Conservation (phyloP, 92 coral and sea anemone species). For the Diadumene lineata region DNA sequence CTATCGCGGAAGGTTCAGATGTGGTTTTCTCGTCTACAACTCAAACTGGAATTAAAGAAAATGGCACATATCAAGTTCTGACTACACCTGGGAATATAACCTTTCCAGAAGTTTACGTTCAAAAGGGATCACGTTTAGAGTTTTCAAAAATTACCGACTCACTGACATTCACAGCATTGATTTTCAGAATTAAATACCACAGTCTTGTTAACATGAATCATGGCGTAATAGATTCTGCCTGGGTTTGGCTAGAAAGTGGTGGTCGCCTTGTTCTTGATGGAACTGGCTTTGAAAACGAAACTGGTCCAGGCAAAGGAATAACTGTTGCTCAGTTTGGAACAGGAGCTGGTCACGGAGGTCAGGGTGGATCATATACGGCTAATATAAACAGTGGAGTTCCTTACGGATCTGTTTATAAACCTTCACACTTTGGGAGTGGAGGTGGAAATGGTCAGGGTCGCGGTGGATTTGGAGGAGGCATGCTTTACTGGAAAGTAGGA, state of each 20-base stretch:
- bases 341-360: conserved; percentile 74
- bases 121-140: conserved; percentile 51
- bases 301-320: conserved; percentile 57
- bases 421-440: conserved; percentile 59
- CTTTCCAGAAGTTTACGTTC: conserved; percentile 54
- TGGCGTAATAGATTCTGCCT: conserved; percentile 65
- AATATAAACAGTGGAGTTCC: conserved; percentile 33
- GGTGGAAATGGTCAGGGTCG: conserved; percentile 66
- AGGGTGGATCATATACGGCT: conserved; percentile 43
- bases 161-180: conserved; percentile 49
- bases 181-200: conserved; percentile 55
- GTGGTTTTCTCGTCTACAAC: conserved; percentile 57
- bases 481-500: conserved; percentile 61
- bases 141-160: conserved; percentile 56
- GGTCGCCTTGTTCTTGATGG: conserved; percentile 61
- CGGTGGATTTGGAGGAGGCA: conserved; percentile 70
- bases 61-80: conserved; percentile 54
- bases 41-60: conserved; percentile 62
- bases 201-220: conserved; percentile 54
- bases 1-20: conserved; percentile 47
- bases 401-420: conserved; percentile 61
- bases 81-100: conserved; percentile 66
- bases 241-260: conserved; percentile 61
- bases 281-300: conserved; percentile 49
- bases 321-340: conserved; percentile 44